Conservation (phyloP, 1,140 invertebrate species). For the Trichonephila inaurata region DNA sequence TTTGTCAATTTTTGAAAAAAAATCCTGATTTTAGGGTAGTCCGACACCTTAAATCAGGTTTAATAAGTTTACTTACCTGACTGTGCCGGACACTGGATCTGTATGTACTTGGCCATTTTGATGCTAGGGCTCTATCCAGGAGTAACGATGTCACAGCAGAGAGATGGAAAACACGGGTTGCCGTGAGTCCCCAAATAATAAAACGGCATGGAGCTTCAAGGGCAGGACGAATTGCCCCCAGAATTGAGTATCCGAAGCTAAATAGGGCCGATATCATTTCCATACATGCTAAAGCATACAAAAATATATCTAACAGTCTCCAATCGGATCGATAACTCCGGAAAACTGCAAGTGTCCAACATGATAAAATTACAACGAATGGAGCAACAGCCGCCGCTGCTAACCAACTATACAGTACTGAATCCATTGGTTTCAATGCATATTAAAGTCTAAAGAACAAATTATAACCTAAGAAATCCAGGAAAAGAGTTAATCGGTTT, state of each 20-base stretch:
- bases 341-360: slow-evolving; percentile 80
- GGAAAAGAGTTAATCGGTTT: background rate
- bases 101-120: slow-evolving; percentile 81
- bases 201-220: slow-evolving; percentile 80
- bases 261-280: slow-evolving; percentile 82
- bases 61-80: slow-evolving; percentile 78
- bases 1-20: too few species aligned
- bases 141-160: slow-evolving; percentile 82
- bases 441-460: background rate
- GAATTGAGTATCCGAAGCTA: slow-evolving; percentile 81
- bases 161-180: slow-evolving; percentile 83
- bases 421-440: slow-evolving; percentile 59
- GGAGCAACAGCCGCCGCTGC: slow-evolving; percentile 77
- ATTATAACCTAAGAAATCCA: background rate
- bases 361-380: slow-evolving; percentile 77
- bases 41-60: too few species aligned
- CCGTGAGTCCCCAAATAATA: slow-evolving; percentile 82
- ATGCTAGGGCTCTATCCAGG: slow-evolving; percentile 82
- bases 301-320: slow-evolving; percentile 83
- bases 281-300: slow-evolving; percentile 82
- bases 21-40: too few species aligned
- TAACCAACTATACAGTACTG: slow-evolving; percentile 77
- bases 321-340: slow-evolving; percentile 82
- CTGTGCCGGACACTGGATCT: slow-evolving; percentile 81
- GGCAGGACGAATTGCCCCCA: slow-evolving; percentile 82